Evolutionary conservation across 2,888 invertebrate genomes (phyloP).

Genomic region (Camptogramma bilineatum): DNA sequence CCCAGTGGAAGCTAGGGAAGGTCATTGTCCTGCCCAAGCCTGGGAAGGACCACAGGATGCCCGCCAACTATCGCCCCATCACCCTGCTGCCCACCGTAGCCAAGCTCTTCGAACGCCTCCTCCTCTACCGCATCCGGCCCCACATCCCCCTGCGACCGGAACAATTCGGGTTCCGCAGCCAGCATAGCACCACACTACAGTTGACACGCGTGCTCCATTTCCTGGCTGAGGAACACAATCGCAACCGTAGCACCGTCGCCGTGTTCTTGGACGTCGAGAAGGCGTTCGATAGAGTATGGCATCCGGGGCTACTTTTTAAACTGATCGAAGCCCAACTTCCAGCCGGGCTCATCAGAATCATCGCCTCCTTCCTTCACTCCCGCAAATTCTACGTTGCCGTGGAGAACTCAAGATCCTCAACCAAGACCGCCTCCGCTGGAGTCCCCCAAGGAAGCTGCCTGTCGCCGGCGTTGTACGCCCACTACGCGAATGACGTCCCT

Average conservation of each 20-base stretch:
- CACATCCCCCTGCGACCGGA: constrained; percentile 26
- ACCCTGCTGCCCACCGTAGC: constrained; percentile 32
- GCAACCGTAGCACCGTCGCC: constrained; percentile 30
- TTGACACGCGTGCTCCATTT: constrained; percentile 44
- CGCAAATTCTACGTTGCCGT: neutral
- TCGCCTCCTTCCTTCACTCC: neutral
- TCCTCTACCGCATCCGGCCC: constrained; percentile 23
- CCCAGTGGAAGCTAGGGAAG: constrained; percentile 36
- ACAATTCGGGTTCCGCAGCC: constrained; percentile 43
- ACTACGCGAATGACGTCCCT: constrained; percentile 43
- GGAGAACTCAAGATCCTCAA: constrained; percentile 9
- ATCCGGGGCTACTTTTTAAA: constrained; percentile 48
- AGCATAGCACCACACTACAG: constrained; percentile 48
- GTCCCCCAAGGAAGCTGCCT: constrained; percentile 25
- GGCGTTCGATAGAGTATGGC: constrained; percentile 52
- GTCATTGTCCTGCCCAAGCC: constrained; percentile 44
- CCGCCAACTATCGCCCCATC: constrained; percentile 39
- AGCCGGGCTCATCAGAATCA: neutral
- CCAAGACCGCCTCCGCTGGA: neutral
- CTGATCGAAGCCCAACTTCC: constrained; percentile 15
- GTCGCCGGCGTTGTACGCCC: constrained; percentile 38
- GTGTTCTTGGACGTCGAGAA: constrained; percentile 47
- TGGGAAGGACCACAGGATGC: constrained; percentile 34
- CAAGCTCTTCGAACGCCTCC: constrained; percentile 41
- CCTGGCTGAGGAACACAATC: constrained; percentile 35